Conservation (phyloP, 2,797 vertebrate species). For the Lacerta bilineata region DNA sequence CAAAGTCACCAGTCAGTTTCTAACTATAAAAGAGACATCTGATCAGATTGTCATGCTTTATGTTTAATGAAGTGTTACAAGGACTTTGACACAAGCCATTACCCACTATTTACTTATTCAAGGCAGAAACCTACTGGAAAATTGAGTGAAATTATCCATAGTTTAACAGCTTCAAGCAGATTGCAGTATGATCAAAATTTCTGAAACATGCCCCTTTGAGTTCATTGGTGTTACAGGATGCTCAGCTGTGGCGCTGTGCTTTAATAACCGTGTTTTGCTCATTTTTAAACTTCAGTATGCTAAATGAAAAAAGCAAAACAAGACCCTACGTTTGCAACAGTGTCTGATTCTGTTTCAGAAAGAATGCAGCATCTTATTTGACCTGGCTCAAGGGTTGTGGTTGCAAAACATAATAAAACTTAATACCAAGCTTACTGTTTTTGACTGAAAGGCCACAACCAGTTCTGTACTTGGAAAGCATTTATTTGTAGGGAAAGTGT, state of each 20-base stretch:
- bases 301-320: conserved; percentile 38
- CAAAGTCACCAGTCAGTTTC: conserved; percentile 82
- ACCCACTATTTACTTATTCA: conserved; percentile 93
- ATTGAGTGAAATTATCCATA: conserved; percentile 85
- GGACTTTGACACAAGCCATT: conserved; percentile 94
- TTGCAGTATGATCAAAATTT: conserved; percentile 79
- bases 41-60: conserved; percentile 89
- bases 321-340: conserved; percentile 24
- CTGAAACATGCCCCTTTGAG: conserved; percentile 73
- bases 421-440: conserved; percentile 47
- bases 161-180: conserved; percentile 81
- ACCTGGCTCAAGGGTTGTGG: conserved; percentile 38
- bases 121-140: conserved; percentile 85
- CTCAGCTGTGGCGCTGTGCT: conserved; percentile 63
- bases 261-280: conserved; percentile 66
- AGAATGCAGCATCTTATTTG: conserved; percentile 34
- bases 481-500: not conserved
- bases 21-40: conserved; percentile 87
- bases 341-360: conserved; percentile 8
- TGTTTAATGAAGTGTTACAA: conserved; percentile 93
- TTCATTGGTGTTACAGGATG: conserved; percentile 68
- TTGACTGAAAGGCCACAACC: conserved; percentile 39
- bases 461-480: not conserved
- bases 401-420: conserved; percentile 49
- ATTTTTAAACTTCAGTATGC: conserved; percentile 59